These are phyloP conservation scores for Mythimna vitellina DNA, from an alignment of 2,888 invertebrate genomes.

Conservation along the genomic window DNA sequence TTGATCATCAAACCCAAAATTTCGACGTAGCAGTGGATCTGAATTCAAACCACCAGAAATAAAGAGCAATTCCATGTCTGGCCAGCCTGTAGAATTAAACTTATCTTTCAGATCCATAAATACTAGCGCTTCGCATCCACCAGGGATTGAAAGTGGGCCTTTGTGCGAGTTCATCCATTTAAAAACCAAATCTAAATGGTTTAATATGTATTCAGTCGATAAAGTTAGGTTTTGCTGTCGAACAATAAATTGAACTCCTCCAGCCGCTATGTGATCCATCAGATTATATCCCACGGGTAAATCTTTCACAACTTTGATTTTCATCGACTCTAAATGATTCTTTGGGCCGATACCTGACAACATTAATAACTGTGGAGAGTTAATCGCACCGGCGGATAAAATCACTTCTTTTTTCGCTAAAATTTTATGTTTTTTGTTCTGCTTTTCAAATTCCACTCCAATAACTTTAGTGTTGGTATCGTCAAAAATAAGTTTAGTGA, in stretches of 20 bases:
- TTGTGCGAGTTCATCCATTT: conserved; percentile 89
- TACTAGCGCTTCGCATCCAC: conserved; percentile 92
- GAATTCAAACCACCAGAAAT: conserved; percentile 89
- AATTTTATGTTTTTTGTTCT: conserved; percentile 87
- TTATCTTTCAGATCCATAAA: conserved; percentile 92
- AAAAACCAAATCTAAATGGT: conserved; percentile 83
- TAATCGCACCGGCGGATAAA: conserved; percentile 94
- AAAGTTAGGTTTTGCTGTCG: conserved; percentile 78
- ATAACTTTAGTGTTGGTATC: conserved; percentile 88
- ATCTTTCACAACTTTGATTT: conserved; percentile 90
- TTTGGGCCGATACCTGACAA: conserved; percentile 94
- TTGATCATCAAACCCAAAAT: conserved; percentile 89
- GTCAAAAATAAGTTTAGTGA: conserved; percentile 91
- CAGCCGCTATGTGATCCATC: conserved; percentile 93
- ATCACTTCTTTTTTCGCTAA: conserved; percentile 93
- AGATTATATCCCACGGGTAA: conserved; percentile 92
- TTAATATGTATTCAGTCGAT: conserved; percentile 80
- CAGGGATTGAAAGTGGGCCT: conserved; percentile 92
- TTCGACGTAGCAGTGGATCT: conserved; percentile 84
- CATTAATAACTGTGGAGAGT: conserved; percentile 95
- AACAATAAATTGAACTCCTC: conserved; percentile 91
- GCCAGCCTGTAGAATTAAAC: conserved; percentile 89
- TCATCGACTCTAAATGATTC: conserved; percentile 89
- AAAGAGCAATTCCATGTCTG: conserved; percentile 92
- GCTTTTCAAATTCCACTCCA: conserved; percentile 91